phyloP scores from a whole-genome alignment of 2,797 vertebrate genomes.

The Pelochelys cantorii region DNA sequence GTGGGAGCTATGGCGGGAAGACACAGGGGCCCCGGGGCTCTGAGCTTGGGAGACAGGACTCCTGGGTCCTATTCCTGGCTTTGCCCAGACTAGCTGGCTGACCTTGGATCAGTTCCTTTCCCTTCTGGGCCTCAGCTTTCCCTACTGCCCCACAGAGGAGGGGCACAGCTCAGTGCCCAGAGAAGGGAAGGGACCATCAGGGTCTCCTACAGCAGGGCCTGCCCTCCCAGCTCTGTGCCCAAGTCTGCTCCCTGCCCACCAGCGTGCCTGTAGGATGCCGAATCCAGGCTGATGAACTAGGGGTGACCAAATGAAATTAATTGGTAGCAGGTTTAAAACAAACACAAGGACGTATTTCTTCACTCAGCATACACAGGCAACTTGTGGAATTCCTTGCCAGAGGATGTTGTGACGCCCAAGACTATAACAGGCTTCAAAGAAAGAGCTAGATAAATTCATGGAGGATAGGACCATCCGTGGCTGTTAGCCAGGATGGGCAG shows the following conservation, averaged over 20 bases:
- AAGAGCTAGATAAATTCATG: too few species aligned
- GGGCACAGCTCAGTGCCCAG: neutral
- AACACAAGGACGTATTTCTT: too few species aligned
- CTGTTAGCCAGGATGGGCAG: too few species aligned
- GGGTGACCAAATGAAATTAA: too few species aligned
- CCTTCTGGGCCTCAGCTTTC: neutral
- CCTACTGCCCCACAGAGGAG: neutral
- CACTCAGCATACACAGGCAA: too few species aligned
- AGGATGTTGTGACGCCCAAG: too few species aligned
- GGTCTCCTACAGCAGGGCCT: neutral
- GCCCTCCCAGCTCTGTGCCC: neutral
- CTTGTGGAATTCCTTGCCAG: too few species aligned
- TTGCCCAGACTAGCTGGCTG: neutral
- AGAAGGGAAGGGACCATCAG: neutral
- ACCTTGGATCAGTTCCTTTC: neutral
- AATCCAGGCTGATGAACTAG: neutral
- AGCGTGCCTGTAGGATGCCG: accelerated
- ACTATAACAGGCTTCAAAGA: too few species aligned
- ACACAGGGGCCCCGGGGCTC: too few species aligned
- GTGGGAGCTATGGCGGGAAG: too few species aligned
- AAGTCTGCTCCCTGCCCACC: neutral
- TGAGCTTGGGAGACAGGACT: neutral
- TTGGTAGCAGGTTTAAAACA: too few species aligned
- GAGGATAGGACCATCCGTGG: too few species aligned
- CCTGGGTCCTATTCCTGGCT: neutral